phyloP scores from a whole-genome alignment of 2,797 vertebrate genomes.

The Lophotriccus pileatus region DNA sequence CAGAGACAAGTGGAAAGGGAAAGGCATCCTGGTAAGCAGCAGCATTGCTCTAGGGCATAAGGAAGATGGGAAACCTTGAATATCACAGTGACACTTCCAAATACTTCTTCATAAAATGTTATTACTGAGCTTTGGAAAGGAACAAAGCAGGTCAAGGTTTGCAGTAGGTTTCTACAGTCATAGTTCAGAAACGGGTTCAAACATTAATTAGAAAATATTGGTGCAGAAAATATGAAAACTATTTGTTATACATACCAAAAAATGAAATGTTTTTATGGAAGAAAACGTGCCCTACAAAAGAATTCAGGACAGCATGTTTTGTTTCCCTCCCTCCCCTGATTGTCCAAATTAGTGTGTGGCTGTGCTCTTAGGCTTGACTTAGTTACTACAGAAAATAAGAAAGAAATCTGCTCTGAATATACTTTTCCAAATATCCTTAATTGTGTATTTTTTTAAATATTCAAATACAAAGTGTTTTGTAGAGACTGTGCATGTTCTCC shows the following conservation, averaged over 20 bases:
- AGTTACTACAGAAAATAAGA: neutral
- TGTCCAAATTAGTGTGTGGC: neutral
- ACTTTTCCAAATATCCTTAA: neutral
- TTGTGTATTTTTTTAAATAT: neutral
- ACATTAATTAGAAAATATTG: neutral
- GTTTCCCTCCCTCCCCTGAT: neutral
- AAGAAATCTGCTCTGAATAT: neutral
- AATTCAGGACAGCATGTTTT: neutral
- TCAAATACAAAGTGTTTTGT: neutral
- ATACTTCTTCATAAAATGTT: neutral
- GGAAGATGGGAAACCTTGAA: neutral
- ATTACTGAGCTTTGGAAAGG: neutral
- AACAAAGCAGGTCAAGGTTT: neutral
- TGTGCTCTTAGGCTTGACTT: neutral
- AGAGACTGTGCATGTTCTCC: neutral
- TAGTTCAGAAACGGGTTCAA: neutral
- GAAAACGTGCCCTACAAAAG: neutral
- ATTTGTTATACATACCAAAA: neutral
- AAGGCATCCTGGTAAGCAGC: neutral
- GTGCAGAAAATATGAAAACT: neutral
- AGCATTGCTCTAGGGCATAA: neutral
- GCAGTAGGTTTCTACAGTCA: neutral
- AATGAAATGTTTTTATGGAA: neutral
- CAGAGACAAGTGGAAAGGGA: neutral
- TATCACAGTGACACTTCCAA: neutral